phyloP scores from a whole-genome alignment of 2,113 vertebrate species.

The Oceanodroma tethys region DNA sequence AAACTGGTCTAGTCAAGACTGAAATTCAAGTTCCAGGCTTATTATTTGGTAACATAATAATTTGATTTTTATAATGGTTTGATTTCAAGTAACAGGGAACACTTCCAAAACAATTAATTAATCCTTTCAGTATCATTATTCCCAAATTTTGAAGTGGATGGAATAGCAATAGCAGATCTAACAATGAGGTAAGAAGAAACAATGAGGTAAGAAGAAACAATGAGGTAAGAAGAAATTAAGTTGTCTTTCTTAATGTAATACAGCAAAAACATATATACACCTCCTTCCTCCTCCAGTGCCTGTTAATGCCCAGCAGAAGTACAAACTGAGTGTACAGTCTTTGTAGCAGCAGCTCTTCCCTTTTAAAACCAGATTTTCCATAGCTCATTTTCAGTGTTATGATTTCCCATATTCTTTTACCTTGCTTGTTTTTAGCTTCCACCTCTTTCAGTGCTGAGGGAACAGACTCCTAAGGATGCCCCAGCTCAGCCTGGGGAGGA shows the following conservation, averaged over 20 bases:
- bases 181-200: not conserved
- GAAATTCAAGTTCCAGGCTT: not conserved
- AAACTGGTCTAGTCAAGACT: not conserved
- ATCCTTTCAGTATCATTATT: not conserved
- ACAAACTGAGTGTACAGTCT: not conserved
- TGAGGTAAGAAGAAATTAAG: not conserved
- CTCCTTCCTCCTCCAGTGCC: accelerated
- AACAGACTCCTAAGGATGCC: not conserved
- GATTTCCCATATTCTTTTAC: not conserved
- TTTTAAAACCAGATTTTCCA: not conserved
- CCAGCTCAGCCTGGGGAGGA: not conserved
- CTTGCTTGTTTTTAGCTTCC: not conserved
- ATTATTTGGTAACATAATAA: not conserved
- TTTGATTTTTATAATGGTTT: not conserved
- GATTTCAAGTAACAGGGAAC: not conserved
- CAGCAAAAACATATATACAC: not conserved
- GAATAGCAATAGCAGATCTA: not conserved
- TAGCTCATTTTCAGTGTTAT: not conserved
- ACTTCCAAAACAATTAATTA: not conserved
- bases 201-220: no score
- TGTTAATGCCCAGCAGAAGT: not conserved
- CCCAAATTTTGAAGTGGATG: not conserved
- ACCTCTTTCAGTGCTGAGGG: not conserved
- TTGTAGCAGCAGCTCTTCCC: not conserved
- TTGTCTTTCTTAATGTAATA: not conserved